Percentiles rank a stretch among this genome's conserved stretches.
These are phyloP conservation scores for Alauda arvensis DNA, from an alignment of 2,797 vertebrate genomes.

Conservation along the genomic window DNA sequence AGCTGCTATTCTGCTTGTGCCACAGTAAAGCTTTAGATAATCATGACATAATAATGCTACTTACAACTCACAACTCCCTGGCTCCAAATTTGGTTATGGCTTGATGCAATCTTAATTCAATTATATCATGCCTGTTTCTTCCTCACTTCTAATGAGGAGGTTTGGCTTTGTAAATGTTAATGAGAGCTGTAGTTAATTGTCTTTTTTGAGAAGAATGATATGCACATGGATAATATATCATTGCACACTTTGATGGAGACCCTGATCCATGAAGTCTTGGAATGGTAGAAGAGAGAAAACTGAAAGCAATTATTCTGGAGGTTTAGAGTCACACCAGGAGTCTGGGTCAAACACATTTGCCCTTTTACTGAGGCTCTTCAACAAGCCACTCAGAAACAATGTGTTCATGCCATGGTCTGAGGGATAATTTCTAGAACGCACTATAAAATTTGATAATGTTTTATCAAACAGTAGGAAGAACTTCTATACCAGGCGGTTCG, in stretches of 20 bases:
- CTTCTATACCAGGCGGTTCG: background rate
- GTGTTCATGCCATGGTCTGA: background rate
- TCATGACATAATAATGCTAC: slow-evolving; percentile 14
- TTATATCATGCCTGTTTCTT: slow-evolving; percentile 55
- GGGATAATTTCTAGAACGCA: background rate
- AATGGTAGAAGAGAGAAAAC: slow-evolving; percentile 16
- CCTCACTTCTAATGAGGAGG: slow-evolving; percentile 59
- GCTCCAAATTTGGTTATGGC: slow-evolving; percentile 39
- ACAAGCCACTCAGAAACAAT: background rate
- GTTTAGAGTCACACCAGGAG: background rate
- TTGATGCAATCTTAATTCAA: slow-evolving; percentile 67
- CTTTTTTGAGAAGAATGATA: slow-evolving; percentile 46
- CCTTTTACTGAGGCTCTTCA: background rate
- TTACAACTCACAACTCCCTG: background rate
- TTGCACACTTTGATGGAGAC: slow-evolving; percentile 20
- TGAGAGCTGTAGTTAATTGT: slow-evolving; percentile 64
- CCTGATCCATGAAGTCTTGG: slow-evolving; percentile 20
- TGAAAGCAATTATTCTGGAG: background rate
- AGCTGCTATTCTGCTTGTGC: background rate
- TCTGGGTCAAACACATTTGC: background rate
- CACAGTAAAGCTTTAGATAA: slow-evolving; percentile 9
- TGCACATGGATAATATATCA: slow-evolving; percentile 25
- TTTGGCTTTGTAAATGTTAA: slow-evolving; percentile 65
- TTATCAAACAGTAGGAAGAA: background rate
- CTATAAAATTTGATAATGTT: background rate